Evolutionary conservation across 2,113 vertebrate species (phyloP), one percentile per base, ranked within the genome.

Genomic region (Tor tambroides): DNA sequence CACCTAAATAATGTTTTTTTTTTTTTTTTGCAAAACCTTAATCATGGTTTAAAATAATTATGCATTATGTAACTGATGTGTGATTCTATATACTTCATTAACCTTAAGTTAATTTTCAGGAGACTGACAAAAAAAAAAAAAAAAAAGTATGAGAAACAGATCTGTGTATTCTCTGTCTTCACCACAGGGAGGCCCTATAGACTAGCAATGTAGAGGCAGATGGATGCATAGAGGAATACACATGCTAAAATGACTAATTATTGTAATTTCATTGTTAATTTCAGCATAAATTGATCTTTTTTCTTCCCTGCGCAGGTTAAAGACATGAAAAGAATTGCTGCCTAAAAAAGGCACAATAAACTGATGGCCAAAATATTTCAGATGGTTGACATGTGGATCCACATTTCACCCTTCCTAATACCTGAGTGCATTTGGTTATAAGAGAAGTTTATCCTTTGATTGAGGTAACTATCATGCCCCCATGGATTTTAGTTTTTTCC

Each of bases 181-280:
- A 56, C 83, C 83, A 84, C 67, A 59, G 49, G 49, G 69, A 41
- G 65, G 49, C 83, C 26, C 67, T 84, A 59, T 41, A 84, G 69
- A 41, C 83, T 56, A 74, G 49, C 21, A 15, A n/a, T 26, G 2
- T 12, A 61, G 56, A 28, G 61, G 35, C 23, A 1, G 4, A 35
- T 61, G 6, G 23, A 9, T 10, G 23, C n/a, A 9, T 9, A 80
- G 3, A 10, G 23, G 0, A 61, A 12, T 12, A 1, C 32, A 63
- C 38, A 41, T 3, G 41, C 78, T 63, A 76, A 28, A 49, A 4
- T 8, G n/a, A 28, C 5, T 49, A 67, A 26, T n/a, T 41, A 46
- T n/a, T 26, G 72, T 15, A 26, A 15, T 26, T 46, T 14, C 12
- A 7, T 46, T 75, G 38, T 75, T 46, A 3, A n/a, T 46, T 49